A percentile compares a stretch with the other conserved stretches of the same genome.
These are phyloP conservation scores for Synanceia verrucosa DNA, from an alignment of 2,797 vertebrate genomes.

Conservation along the genomic window DNA sequence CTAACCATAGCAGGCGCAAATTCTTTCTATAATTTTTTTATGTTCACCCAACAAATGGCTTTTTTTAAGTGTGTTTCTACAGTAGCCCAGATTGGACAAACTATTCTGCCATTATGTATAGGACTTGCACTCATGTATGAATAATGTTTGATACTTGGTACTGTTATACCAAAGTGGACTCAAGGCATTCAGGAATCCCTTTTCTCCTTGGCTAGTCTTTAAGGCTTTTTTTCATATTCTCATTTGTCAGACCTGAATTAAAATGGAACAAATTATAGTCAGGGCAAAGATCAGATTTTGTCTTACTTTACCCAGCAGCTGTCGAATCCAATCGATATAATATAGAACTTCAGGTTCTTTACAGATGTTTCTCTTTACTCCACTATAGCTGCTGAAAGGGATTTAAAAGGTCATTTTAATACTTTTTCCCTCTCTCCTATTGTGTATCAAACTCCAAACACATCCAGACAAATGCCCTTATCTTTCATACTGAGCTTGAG, in stretches of 20 bases:
- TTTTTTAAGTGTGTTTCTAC: no score
- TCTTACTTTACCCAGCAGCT: constrained; percentile 62
- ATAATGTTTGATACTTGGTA: not conserved
- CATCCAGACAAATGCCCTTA: constrained; percentile 61
- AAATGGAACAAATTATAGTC: constrained; percentile 71
- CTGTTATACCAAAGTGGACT: not conserved
- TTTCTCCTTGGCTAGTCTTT: constrained; percentile 49
- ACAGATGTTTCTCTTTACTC: constrained; percentile 46
- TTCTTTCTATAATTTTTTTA: no score
- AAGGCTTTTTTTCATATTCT: constrained; percentile 59
- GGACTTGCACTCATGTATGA: not conserved
- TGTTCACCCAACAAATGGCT: no score
- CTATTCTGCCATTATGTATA: not conserved
- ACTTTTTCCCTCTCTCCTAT: constrained; percentile 35
- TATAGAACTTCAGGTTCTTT: constrained; percentile 23
- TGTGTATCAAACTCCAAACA: constrained; percentile 64
- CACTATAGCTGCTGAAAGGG: constrained; percentile 42
- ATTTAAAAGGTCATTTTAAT: constrained; percentile 74
- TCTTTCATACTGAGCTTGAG: constrained; percentile 58
- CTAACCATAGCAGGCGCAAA: no score
- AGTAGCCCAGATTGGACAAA: not conserved
- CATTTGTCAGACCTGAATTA: constrained; percentile 66
- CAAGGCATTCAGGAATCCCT: constrained; percentile 44
- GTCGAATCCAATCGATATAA: constrained; percentile 61
- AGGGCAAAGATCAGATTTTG: constrained; percentile 72